These are phyloP conservation scores for Brienomyrus longianalis DNA, from an alignment of 2,113 vertebrate species.

Conservation along the genomic window DNA sequence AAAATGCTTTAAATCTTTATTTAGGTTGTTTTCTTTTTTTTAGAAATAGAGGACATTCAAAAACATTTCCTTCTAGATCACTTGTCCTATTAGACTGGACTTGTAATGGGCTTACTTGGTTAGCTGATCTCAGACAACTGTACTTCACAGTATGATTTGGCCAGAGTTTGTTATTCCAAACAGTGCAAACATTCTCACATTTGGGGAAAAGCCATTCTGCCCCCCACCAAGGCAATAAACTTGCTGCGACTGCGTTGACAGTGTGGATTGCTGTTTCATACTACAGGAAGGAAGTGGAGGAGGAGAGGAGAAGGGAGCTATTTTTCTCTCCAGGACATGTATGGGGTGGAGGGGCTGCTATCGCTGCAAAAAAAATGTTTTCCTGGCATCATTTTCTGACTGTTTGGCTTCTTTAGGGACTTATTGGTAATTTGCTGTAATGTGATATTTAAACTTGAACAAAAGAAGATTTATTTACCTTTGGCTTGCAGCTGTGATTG, in stretches of 20 bases:
- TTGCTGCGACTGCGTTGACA: background rate
- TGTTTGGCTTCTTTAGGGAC: background rate
- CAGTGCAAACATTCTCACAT: background rate
- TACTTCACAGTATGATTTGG: background rate
- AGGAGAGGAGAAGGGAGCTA: background rate
- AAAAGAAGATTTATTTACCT: background rate
- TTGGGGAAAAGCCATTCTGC: background rate
- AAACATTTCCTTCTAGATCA: background rate
- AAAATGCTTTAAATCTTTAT: background rate
- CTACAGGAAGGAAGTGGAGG: background rate
- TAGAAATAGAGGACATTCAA: background rate
- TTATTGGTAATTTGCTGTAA: background rate
- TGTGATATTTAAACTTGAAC: background rate
- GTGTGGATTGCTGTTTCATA: background rate
- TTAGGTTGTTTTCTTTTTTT: background rate
- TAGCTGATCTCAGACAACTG: background rate
- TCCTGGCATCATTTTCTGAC: background rate
- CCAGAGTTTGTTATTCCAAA: background rate
- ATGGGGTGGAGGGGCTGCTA: background rate
- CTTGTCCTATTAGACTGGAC: background rate
- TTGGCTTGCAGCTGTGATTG: background rate
- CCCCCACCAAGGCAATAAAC: background rate
- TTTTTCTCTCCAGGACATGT: background rate
- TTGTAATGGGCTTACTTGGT: background rate
- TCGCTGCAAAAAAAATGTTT: background rate